phyloP scores from a whole-genome alignment of 2,888 invertebrate species.

The Drosophila tripunctata region DNA sequence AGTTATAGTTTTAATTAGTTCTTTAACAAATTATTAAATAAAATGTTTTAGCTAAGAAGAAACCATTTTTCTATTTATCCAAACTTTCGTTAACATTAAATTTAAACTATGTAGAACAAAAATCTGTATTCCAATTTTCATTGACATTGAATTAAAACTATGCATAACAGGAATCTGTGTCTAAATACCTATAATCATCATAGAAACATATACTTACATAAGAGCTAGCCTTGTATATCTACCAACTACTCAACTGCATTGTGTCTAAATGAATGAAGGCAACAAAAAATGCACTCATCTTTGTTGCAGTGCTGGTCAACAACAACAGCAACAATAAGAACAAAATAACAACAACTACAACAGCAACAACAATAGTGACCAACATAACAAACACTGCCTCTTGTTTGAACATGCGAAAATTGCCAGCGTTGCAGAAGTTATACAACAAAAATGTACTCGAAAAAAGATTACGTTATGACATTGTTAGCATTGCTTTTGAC shows the following conservation, averaged over 20 bases:
- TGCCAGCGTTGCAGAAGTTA: conserved; percentile 22
- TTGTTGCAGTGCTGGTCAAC: background rate
- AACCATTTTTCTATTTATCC: too few species aligned
- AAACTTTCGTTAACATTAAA: too few species aligned
- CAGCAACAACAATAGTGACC: background rate
- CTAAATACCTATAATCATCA: too few species aligned
- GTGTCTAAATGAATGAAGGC: background rate
- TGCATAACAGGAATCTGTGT: too few species aligned
- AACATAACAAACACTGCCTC: conserved; percentile 19
- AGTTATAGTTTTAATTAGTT: too few species aligned
- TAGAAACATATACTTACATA: too few species aligned
- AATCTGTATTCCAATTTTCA: too few species aligned
- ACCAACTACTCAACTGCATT: background rate
- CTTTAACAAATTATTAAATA: too few species aligned
- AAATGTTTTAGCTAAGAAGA: too few species aligned
- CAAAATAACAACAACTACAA: background rate
- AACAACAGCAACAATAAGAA: background rate
- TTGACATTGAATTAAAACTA: too few species aligned
- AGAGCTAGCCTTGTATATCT: background rate
- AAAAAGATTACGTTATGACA: conserved; percentile 33
- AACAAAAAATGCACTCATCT: conserved; percentile 11
- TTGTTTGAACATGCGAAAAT: conserved; percentile 46
- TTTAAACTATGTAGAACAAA: too few species aligned
- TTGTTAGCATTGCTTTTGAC: conserved; percentile 27
- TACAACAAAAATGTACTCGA: conserved; percentile 9